Conservation (phyloP, 2,797 vertebrate species). For the Catostomus latipinnis region DNA sequence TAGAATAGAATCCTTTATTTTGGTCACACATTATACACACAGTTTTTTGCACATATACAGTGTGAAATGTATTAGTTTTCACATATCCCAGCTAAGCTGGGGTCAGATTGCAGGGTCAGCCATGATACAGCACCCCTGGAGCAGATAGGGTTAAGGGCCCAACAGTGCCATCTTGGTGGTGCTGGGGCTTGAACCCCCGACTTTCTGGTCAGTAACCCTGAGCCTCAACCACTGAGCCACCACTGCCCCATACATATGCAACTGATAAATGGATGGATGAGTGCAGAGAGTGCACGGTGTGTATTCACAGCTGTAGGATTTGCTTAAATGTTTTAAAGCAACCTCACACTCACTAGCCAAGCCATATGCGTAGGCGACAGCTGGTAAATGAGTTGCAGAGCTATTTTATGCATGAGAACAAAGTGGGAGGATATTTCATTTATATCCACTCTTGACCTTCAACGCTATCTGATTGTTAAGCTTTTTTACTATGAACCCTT, state of each 20-base stretch:
- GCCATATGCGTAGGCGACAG: conserved; percentile 43
- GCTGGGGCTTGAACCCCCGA: too few species aligned
- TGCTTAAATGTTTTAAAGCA: conserved; percentile 64
- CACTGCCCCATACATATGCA: neutral
- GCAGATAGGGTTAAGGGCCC: too few species aligned
- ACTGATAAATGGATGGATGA: conserved; percentile 42
- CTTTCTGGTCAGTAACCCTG: too few species aligned
- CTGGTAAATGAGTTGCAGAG: conserved; percentile 52
- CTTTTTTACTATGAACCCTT: conserved; percentile 36
- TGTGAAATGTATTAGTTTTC: too few species aligned
- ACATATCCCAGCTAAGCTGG: too few species aligned
- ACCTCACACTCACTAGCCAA: conserved; percentile 35
- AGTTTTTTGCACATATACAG: too few species aligned
- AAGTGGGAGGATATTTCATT: conserved; percentile 43
- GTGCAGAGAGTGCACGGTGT: neutral
- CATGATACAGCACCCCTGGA: too few species aligned
- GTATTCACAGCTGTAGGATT: conserved; percentile 54
- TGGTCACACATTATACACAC: too few species aligned
- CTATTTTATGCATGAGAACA: conserved; percentile 56
- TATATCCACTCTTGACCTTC: conserved; percentile 58
- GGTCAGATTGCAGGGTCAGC: too few species aligned
- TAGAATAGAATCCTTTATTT: too few species aligned
- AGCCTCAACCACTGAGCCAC: too few species aligned
- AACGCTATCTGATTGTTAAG: conserved; percentile 50
- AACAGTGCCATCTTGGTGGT: too few species aligned